Evolutionary conservation across 2,797 vertebrate species (phyloP).

Genomic region (Sorex maritimensis): DNA sequence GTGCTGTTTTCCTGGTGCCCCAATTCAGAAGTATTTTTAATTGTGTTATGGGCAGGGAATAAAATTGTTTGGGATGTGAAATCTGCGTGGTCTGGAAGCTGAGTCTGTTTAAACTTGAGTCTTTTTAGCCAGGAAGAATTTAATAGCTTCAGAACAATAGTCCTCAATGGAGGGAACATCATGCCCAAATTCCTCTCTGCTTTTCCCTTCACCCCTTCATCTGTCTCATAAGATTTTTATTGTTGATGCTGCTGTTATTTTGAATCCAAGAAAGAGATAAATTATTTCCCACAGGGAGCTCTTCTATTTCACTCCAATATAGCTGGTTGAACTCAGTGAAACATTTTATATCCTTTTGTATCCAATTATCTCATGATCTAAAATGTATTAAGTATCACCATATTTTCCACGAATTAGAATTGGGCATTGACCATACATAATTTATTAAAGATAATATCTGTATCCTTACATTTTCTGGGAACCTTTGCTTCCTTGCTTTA

Average conservation of each 20-base stretch:
- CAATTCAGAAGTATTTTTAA: constrained; percentile 57
- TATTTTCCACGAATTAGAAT: constrained; percentile 10
- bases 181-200: neutral
- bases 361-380: constrained; percentile 14
- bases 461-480: neutral
- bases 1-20: constrained; percentile 17
- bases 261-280: constrained; percentile 32
- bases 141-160: neutral
- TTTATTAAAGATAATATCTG: neutral
- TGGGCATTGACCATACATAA: neutral
- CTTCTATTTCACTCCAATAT: neutral
- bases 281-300: neutral
- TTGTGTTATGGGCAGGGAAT: neutral
- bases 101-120: neutral
- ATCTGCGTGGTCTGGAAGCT: constrained; percentile 43
- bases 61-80: constrained; percentile 14
- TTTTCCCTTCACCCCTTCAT: neutral
- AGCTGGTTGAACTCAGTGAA: constrained; percentile 48
- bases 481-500: constrained; percentile 25
- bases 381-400: constrained; percentile 9
- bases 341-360: constrained; percentile 44
- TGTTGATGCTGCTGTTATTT: constrained; percentile 13
- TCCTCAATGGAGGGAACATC: neutral
- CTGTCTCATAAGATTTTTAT: neutral
- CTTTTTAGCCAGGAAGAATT: constrained; percentile 40